A percentile compares a stretch with the other conserved stretches of the same genome.
phyloP scores from a whole-genome alignment of 2,113 vertebrate genomes.

The Zosterops japonicus region DNA sequence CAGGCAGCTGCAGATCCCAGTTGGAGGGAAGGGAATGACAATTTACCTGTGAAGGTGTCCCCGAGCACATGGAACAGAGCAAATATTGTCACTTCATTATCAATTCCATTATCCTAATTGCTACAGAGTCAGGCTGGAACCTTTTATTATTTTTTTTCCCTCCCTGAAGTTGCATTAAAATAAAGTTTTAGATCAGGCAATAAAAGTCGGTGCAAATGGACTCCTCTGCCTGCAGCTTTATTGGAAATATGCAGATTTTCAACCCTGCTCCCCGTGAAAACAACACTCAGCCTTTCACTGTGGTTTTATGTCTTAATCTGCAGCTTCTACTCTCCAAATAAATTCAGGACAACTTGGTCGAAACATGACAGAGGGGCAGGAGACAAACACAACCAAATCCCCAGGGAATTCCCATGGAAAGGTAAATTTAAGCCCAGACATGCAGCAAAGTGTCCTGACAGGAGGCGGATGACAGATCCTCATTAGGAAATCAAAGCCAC shows the following conservation, averaged over 20 bases:
- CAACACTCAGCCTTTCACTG: background rate
- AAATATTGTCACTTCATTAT: background rate
- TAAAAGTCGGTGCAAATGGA: background rate
- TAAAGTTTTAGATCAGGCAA: background rate
- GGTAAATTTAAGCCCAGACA: background rate
- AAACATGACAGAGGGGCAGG: background rate
- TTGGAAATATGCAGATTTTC: background rate
- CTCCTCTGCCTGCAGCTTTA: background rate
- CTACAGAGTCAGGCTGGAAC: background rate
- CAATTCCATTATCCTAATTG: slow-evolving; percentile 10
- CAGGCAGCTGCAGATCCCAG: background rate
- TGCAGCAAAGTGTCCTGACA: background rate
- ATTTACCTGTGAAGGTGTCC: background rate
- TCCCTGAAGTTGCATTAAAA: background rate
- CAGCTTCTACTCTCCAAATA: background rate
- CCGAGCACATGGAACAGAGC: background rate
- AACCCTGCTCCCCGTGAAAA: background rate
- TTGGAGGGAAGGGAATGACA: background rate
- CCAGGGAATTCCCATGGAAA: background rate
- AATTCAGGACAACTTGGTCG: background rate
- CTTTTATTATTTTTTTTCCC: background rate
- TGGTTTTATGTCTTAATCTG: background rate
- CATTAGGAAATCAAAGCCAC: background rate
- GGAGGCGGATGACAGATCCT: background rate
- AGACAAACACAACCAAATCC: background rate